Base-by-base conservation (phyloP, 2,797 vertebrate genomes). In the Hyperoplus lanceolatus region DNA sequence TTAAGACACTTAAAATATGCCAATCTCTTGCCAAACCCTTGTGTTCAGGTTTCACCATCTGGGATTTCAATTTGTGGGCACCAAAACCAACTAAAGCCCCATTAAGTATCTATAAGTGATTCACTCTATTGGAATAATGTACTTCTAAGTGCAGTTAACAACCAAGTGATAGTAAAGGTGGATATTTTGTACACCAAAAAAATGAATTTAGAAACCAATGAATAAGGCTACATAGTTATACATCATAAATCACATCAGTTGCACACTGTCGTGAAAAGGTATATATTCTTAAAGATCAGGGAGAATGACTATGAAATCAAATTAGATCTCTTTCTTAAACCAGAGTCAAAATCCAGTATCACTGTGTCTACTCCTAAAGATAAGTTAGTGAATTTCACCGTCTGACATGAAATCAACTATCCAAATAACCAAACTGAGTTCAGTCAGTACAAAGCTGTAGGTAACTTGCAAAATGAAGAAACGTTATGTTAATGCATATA, bases 171-270 rank as follows among this genome's bases (percentile, higher is more conserved):
- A 59, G 5, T 41, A 42, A 46, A 36, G 11, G 41, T 46, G 14
- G 6, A 67, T 8, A 63, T 69, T 50, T 55, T 2, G 15, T 8
- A 2, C 13, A 21, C 12, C 12, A 29, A 10, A 4, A 5, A 56
- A 58, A 4, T 70, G 39, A 8, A 55, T 73, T 62, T 45, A 63
- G 41, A 58, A 53, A 54, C 11, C 16, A 60, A 38, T 7, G 57
- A 10, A 81, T 81, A 71, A 84, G 65, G 82, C 75, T 76, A 77
- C 51, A 83, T 55, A 69, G 63, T 64, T 51, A 59, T 43, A 59
- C 38, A 49, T 21, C 43, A 51, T 21, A 41, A 8, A 39, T 50
- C 57, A 62, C 18, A 63, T 55, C 14, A 61, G 1, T 36, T 66
- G 15, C 18, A 80, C 11, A 55, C 15, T 1, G 4, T 53, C 43